Percentiles rank a stretch among this genome's conserved stretches.
Conservation (phyloP, 2,888 invertebrate genomes). For the Bruchidius siliquastri region DNA sequence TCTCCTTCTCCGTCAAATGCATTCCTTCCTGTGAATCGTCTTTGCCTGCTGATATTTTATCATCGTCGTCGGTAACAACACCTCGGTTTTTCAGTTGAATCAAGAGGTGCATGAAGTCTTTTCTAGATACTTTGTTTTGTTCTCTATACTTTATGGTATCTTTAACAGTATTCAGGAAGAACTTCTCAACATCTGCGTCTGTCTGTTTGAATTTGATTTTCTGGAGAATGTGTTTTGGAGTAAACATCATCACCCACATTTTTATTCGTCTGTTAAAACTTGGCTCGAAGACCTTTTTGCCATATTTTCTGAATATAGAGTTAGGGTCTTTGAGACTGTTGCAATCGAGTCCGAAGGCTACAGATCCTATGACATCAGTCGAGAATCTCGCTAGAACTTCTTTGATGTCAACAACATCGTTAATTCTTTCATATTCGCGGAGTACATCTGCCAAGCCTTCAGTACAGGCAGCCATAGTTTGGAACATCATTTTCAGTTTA, state of each 20-base stretch:
- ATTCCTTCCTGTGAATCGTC: background rate
- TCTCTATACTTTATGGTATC: constrained; percentile 37
- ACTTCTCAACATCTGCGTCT: constrained; percentile 14
- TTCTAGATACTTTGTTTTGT: constrained; percentile 38
- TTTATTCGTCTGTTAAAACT: background rate
- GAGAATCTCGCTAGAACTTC: constrained; percentile 53
- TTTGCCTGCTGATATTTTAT: constrained; percentile 6
- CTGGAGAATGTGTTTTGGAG: background rate
- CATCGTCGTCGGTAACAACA: constrained; percentile 24
- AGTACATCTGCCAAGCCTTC: constrained; percentile 21
- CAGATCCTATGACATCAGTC: constrained; percentile 55
- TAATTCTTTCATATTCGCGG: constrained; percentile 10
- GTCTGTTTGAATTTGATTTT: background rate
- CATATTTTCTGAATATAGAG: constrained; percentile 45
- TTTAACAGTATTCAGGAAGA: constrained; percentile 33
- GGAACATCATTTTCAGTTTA: constrained; percentile 63
- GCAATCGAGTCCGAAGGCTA: constrained; percentile 56
- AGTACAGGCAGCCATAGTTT: constrained; percentile 52
- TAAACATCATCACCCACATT: background rate
- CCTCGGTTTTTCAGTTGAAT: constrained; percentile 44
- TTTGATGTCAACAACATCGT: constrained; percentile 29
- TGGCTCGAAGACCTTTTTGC: constrained; percentile 20
- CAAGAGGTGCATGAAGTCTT: constrained; percentile 51
- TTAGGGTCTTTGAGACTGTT: constrained; percentile 52
- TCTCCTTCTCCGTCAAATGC: constrained; percentile 14